A percentile compares a stretch with the other conserved stretches of the same genome.
Evolutionary conservation across 2,113 vertebrate genomes (phyloP).

Genomic region (Salvelinus namaycush): DNA sequence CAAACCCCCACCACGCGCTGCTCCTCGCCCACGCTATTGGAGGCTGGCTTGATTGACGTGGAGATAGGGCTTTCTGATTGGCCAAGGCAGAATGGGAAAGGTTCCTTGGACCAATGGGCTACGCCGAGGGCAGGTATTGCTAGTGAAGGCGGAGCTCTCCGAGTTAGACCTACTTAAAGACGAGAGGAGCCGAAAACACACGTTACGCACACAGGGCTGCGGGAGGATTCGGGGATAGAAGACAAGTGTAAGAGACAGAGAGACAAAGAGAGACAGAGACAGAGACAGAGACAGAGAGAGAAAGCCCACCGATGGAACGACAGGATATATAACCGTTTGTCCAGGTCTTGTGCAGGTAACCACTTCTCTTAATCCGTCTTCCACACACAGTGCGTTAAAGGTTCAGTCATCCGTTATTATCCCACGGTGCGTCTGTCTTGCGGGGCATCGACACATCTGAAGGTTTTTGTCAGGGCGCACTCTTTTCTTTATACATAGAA

Average conservation of each 20-base stretch:
- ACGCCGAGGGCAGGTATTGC: constrained; percentile 30
- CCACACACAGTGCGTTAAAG: constrained; percentile 24
- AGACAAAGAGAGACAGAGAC: neutral
- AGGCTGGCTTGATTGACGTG: constrained; percentile 23
- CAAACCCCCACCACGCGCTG: constrained; percentile 50
- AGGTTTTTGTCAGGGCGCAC: neutral
- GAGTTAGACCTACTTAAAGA: constrained; percentile 56
- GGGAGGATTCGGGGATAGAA: constrained; percentile 15
- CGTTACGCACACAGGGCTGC: constrained; percentile 23
- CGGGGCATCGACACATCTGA: too few relatives aligned
- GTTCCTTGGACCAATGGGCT: constrained; percentile 41
- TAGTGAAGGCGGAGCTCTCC: constrained; percentile 58
- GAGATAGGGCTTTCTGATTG: constrained; percentile 33
- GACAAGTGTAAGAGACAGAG: neutral
- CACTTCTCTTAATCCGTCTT: neutral
- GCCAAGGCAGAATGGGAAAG: constrained; percentile 11
- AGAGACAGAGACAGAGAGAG: constrained; percentile 18
- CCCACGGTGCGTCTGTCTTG: neutral
- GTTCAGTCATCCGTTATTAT: constrained; percentile 13
- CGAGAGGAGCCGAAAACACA: constrained; percentile 31
- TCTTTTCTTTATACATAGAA: neutral
- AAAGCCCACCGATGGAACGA: constrained; percentile 60
- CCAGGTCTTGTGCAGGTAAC: constrained; percentile 68
- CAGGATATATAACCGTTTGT: constrained; percentile 62
- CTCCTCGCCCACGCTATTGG: constrained; percentile 47